Conservation (phyloP, 1,140 invertebrate species). For the Leptonema lineaticorne region DNA sequence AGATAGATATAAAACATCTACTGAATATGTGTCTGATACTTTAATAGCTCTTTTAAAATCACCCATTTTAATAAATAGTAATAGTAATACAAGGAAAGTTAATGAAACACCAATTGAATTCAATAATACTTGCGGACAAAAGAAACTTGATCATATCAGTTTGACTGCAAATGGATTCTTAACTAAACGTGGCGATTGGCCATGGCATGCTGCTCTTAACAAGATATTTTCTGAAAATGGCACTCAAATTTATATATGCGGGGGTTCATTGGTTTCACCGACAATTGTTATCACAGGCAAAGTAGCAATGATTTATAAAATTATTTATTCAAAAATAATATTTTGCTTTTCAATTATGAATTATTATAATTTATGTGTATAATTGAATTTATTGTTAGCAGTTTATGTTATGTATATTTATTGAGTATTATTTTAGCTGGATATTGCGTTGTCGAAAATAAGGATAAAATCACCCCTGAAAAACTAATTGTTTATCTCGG, state of each 20-base stretch:
- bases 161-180: not conserved
- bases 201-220: constrained; percentile 75
- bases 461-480: constrained; percentile 39
- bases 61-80: too few relatives aligned
- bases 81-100: too few relatives aligned
- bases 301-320: too few relatives aligned
- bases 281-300: not conserved
- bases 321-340: too few relatives aligned
- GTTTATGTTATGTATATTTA: not conserved
- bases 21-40: too few relatives aligned
- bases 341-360: too few relatives aligned
- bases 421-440: constrained; percentile 45
- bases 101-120: not conserved
- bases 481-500: constrained; percentile 47
- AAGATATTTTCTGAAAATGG: constrained; percentile 63
- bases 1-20: too few relatives aligned
- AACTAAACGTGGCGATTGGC: constrained; percentile 69
- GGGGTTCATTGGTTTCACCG: not conserved
- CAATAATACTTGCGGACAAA: not conserved
- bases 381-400: not conserved
- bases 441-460: constrained; percentile 47
- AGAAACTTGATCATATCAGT: not conserved
- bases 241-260: not conserved
- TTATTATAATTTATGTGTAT: not conserved
- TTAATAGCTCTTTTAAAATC: too few relatives aligned